Evolutionary conservation across 2,888 invertebrate genomes (phyloP), one percentile per base, ranked within the genome.

Genomic region (Polydesmus complanatus): DNA sequence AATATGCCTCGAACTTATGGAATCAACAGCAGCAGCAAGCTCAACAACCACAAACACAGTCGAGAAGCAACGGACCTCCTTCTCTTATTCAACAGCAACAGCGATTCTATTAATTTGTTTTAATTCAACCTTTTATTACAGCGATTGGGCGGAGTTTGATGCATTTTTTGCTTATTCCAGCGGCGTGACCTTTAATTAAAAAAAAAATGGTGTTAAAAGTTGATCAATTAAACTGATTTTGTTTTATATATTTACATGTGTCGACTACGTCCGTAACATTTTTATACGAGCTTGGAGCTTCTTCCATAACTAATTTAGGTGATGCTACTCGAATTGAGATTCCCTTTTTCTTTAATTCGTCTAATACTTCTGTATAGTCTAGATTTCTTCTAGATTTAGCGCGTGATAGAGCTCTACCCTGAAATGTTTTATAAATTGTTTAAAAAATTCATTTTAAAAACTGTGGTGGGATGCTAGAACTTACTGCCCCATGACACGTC

Each of bases 251-350:
- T 72, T 70, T 67, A 73, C 98, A 98, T 2, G 98, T 98, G 73
- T 99, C 83, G 0, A 98, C 98, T 8, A 98, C 98, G 78, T 99
- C 98, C 0, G 95, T 97, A 0, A 98, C 98, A 78, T 99, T 93
- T 77, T 98, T 98, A 75, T 99, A 98, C 0, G 97, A 97, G 71
- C 97, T 95, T 0, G 98, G 98, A 2, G 98, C 93, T 78, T 99
- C 98, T 77, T 98, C 98, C 97, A 98, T 98, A 1, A 98, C 96
- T 63, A 98, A 77, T 76, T 99, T 99, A 0, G 98, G 98, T 14
- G 97, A 97, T 8, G 98, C 98, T 0, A 98, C 94, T 71, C 98
- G 80, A 66, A 98, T 97, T 1, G 93, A 87, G 68, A 95, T 95
- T 27, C 94, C 94, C 77, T 84, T 81, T 57, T 81, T 78, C 65